phyloP scores from a whole-genome alignment of 2,797 vertebrate species.

The Myripristis jacobus region DNA sequence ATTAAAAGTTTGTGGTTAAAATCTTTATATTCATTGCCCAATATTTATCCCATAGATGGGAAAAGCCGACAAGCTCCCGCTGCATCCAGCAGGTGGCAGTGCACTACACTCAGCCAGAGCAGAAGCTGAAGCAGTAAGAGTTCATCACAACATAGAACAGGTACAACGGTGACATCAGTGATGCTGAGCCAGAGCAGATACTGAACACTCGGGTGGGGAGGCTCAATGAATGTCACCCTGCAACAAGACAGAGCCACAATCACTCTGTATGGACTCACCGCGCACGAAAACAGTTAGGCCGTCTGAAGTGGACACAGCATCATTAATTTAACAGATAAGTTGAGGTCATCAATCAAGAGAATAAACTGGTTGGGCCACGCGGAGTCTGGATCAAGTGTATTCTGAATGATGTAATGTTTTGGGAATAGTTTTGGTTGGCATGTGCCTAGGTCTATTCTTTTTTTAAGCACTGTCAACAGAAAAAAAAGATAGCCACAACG shows the following conservation, averaged over 20 bases:
- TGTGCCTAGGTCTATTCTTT: background rate
- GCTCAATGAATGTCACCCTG: constrained; percentile 65
- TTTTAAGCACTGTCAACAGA: background rate
- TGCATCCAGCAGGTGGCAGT: constrained; percentile 71
- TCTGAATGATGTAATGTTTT: no score
- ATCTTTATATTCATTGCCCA: no score
- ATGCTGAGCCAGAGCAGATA: constrained; percentile 55
- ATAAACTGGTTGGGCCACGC: background rate
- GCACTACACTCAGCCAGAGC: constrained; percentile 7
- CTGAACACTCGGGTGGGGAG: constrained; percentile 30
- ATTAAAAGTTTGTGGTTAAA: no score
- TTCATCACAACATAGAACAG: constrained; percentile 22
- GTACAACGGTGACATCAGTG: constrained; percentile 33
- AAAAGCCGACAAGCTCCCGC: background rate
- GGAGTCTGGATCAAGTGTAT: background rate
- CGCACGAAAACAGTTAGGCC: constrained; percentile 4
- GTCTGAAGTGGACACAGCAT: constrained; percentile 25
- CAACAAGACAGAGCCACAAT: constrained; percentile 33
- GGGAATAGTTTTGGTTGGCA: background rate
- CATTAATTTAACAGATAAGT: no score
- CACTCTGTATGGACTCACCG: constrained; percentile 5
- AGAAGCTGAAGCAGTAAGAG: background rate
- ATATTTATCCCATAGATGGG: background rate
- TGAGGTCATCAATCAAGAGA: background rate
- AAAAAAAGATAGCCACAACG: background rate